Evolutionary conservation across 2,113 vertebrate species (phyloP).

Genomic region (Numida meleagris): DNA sequence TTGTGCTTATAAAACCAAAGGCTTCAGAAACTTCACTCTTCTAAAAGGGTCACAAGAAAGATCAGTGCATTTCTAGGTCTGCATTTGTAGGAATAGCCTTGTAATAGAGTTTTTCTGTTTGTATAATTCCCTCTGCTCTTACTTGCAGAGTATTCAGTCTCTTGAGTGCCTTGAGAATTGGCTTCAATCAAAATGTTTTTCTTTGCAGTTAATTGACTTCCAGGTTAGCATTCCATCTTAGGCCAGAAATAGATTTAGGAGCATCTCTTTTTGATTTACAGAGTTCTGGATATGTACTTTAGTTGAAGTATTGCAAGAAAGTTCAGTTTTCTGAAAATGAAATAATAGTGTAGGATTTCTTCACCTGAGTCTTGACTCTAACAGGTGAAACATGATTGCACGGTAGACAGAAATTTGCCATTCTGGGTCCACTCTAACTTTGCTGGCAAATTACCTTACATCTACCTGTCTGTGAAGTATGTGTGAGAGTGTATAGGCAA

Average conservation of each 20-base stretch:
- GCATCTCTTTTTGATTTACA: slow-evolving; percentile 1
- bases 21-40: neutral
- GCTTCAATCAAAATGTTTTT: slow-evolving; percentile 19
- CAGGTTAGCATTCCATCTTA: neutral
- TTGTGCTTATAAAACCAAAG: neutral
- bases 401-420: neutral
- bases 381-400: neutral
- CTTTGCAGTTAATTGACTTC: slow-evolving; percentile 36
- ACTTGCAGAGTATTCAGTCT: slow-evolving; percentile 6
- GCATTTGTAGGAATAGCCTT: neutral
- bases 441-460: neutral
- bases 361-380: neutral
- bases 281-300: neutral
- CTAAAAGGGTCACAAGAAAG: slow-evolving; percentile 47
- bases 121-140: neutral
- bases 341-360: neutral
- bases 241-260: neutral
- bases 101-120: slow-evolving; percentile 8
- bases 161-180: neutral
- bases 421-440: neutral
- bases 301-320: neutral
- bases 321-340: neutral
- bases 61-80: slow-evolving; percentile 58
- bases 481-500: neutral
- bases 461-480: neutral